phyloP scores from a whole-genome alignment of 2,888 invertebrate species.

The Tridacna crocea region DNA sequence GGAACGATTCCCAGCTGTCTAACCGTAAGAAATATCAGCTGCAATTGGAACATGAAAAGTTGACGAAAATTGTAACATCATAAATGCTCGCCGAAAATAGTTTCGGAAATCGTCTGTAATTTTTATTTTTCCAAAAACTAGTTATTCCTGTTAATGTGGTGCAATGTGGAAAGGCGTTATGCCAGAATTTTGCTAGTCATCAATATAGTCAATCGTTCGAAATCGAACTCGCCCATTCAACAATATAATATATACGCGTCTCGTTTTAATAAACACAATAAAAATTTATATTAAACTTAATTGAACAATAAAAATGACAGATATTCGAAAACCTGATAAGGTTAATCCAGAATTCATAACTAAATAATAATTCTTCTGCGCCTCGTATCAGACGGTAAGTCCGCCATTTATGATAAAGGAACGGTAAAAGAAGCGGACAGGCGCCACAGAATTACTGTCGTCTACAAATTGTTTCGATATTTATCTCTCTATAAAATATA shows the following conservation, averaged over 20 bases:
- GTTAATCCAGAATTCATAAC: slow-evolving; percentile 26
- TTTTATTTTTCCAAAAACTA: too few relatives aligned
- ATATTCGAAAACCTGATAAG: slow-evolving; percentile 15
- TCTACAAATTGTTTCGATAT: slow-evolving; percentile 25
- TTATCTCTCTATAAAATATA: slow-evolving; percentile 28
- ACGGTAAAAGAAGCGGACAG: slow-evolving; percentile 18
- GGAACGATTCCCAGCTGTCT: too few relatives aligned
- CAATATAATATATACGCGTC: slow-evolving; percentile 10
- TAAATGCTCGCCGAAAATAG: too few relatives aligned
- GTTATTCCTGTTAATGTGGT: too few relatives aligned
- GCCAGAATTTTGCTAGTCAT: too few relatives aligned
- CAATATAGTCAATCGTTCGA: too few relatives aligned
- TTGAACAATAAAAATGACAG: slow-evolving; percentile 28
- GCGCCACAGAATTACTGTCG: slow-evolving; percentile 26
- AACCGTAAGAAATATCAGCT: too few relatives aligned
- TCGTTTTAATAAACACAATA: slow-evolving; percentile 21
- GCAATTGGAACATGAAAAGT: too few relatives aligned
- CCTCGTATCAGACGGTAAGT: slow-evolving; percentile 12
- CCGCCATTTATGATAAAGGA: slow-evolving; percentile 19
- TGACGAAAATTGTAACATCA: too few relatives aligned
- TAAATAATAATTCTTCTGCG: slow-evolving; percentile 16
- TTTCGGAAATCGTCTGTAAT: too few relatives aligned
- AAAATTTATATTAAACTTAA: slow-evolving; percentile 29
- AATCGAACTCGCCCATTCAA: not conserved
- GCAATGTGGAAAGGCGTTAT: too few relatives aligned